Evolutionary conservation across 1,140 invertebrate genomes (phyloP).

Genomic region (Hylyphantes graminicola): DNA sequence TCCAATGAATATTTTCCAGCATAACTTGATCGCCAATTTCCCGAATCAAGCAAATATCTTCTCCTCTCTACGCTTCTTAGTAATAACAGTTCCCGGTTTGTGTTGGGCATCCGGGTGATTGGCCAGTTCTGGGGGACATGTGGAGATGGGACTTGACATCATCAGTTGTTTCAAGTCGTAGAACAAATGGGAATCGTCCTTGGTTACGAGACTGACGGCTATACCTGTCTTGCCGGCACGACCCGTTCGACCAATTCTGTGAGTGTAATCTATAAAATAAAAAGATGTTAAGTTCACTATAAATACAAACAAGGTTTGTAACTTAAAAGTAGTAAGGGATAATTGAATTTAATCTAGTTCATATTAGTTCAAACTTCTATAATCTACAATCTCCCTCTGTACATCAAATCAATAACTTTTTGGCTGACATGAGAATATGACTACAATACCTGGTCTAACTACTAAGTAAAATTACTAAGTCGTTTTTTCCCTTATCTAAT

Average conservation of each 20-base stretch:
- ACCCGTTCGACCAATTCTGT: conserved; percentile 98
- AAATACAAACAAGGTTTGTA: no score
- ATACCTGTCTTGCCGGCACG: conserved; percentile 97
- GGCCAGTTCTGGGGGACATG: conserved; percentile 94
- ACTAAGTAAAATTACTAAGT: no score
- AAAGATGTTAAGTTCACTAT: no score
- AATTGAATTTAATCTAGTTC: no score
- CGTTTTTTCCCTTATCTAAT: no score
- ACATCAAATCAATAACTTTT: no score
- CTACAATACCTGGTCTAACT: no score
- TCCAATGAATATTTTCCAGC: not conserved
- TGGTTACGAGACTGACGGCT: conserved; percentile 96
- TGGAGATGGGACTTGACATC: conserved; percentile 89
- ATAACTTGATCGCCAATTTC: not conserved
- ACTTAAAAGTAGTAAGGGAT: not conserved
- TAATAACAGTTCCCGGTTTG: conserved; percentile 94
- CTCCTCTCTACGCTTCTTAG: conserved; percentile 94
- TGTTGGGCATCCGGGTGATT: conserved; percentile 99
- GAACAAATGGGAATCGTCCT: conserved; percentile 94
- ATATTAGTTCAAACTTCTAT: no score
- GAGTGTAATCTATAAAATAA: conserved; percentile 88
- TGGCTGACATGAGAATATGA: no score
- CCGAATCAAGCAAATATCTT: conserved; percentile 69
- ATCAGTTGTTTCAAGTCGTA: conserved; percentile 97
- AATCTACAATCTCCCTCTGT: no score